phyloP scores from a whole-genome alignment of 1,140 invertebrate species.

The Vanessa atalanta region DNA sequence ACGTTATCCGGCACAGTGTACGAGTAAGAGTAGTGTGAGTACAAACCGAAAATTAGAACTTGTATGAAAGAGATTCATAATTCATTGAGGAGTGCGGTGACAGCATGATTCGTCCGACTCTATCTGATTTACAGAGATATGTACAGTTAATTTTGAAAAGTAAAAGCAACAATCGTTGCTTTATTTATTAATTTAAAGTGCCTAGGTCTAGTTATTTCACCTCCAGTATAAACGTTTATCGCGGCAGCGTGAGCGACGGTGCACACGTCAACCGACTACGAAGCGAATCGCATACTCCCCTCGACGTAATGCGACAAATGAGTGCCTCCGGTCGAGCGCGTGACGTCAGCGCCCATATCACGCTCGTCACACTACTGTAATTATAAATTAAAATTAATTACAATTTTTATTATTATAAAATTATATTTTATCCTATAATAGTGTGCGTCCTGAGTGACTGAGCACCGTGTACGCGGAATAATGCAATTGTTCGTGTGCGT shows the following conservation, averaged over 20 bases:
- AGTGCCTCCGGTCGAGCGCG: neutral
- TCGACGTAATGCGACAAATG: slow-evolving; percentile 4
- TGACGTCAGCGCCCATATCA: neutral
- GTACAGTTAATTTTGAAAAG: neutral
- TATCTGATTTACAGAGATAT: neutral
- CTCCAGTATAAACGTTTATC: no score
- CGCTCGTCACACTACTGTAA: neutral
- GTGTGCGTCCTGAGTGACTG: no score
- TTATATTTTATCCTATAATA: no score
- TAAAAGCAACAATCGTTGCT: no score
- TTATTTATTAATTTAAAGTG: no score
- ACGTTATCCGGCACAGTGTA: neutral
- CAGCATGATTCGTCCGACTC: neutral
- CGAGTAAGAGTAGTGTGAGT: neutral
- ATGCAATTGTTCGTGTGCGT: no score
- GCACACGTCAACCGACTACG: neutral
- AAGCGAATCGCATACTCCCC: neutral
- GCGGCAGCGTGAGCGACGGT: no score
- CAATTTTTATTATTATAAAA: neutral
- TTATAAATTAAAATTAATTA: neutral
- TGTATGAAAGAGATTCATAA: neutral
- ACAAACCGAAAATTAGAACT: neutral
- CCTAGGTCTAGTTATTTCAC: no score
- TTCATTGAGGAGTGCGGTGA: neutral
- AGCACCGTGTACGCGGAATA: no score